Evolutionary conservation across 92 coral and sea anemone species (phyloP), one percentile per base, ranked within the genome.

Genomic region (Diadumene lineata): DNA sequence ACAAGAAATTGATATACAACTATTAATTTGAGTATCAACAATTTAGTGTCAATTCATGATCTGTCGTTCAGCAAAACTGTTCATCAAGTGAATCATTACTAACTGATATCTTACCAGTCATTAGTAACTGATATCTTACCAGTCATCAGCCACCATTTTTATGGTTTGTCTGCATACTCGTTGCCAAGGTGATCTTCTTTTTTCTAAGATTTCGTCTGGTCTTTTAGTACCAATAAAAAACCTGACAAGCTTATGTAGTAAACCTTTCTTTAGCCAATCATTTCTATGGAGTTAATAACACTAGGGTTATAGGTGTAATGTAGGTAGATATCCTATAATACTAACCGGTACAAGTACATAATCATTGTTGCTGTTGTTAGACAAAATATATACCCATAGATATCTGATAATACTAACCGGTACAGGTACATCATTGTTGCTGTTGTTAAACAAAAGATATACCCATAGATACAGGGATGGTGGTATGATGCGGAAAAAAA

Each of bases 371-470:
- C n/a, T n/a, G 6, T 60, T 16, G 34, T 3, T 60, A 24, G 6
- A 30, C 22, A 29, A 38, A 38, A 38, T 38, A 38, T 6, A 38
- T 38, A 38, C 48, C 6, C 13, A 38, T 38, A 4, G 48, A 4
- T 13, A 38, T 38, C 7, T 60, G 34, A 33, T 60, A 17, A 2
- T 53, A 53, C 58, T 53, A 6, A 94, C 98, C 94, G 86, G 64
- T 94, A 85, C 27, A 94, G 80, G 74, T 92, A 89, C 98, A 94
- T 94, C 89, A 89, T 67, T 9, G 85, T 61, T 1, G 96, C 87
- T 17, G 96, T 89, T 21, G 98, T 87, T 1, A 51, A 24, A 82
- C 93, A 88, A 75, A 94, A 92, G 58, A 94, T n/a, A n/a, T n/a
- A n/a, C n/a, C n/a, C n/a, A n/a, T n/a, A n/a, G n/a, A n/a, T n/a